Conservation (phyloP, 2,113 vertebrate species). For the Cranoglanis bouderius region DNA sequence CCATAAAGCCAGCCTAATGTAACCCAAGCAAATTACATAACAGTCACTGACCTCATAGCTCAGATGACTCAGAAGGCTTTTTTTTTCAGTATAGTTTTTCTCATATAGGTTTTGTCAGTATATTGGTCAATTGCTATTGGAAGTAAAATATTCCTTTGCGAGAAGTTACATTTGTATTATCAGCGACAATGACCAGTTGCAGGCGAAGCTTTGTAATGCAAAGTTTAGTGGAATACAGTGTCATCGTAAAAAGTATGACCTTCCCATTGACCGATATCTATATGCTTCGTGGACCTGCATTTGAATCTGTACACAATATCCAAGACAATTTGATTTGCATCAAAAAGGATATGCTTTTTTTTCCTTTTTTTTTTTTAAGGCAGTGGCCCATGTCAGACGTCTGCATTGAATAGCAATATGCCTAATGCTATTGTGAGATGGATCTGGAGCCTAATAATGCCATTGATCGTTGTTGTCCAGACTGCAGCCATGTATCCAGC, state of each 20-base stretch:
- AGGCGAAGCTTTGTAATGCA: neutral
- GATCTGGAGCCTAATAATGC: slow-evolving; percentile 36
- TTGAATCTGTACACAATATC: slow-evolving; percentile 26
- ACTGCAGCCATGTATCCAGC: slow-evolving; percentile 45
- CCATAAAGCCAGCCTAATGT: slow-evolving; percentile 1
- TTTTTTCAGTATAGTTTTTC: too few relatives aligned
- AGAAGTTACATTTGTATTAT: slow-evolving; percentile 5
- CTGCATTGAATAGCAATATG: slow-evolving; percentile 47
- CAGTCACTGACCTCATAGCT: neutral
- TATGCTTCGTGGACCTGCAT: slow-evolving; percentile 1
- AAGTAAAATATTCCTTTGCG: slow-evolving; percentile 1
- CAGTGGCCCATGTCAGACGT: slow-evolving; percentile 42
- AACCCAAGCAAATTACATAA: slow-evolving; percentile 14
- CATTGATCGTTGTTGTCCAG: slow-evolving; percentile 46
- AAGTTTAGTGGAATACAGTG: slow-evolving; percentile 6
- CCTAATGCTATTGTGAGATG: slow-evolving; percentile 47
- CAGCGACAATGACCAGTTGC: neutral
- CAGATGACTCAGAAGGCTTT: neutral
- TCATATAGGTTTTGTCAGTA: neutral
- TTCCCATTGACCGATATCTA: slow-evolving; percentile 18
- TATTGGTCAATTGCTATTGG: neutral
- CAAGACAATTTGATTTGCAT: slow-evolving; percentile 40
- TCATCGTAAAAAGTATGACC: slow-evolving; percentile 8
- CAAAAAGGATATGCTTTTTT: slow-evolving; percentile 31
- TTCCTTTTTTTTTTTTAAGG: slow-evolving; percentile 19